Evolutionary conservation across 2,113 vertebrate genomes (phyloP), one percentile per base, ranked within the genome.

Genomic region (Perca flavescens): DNA sequence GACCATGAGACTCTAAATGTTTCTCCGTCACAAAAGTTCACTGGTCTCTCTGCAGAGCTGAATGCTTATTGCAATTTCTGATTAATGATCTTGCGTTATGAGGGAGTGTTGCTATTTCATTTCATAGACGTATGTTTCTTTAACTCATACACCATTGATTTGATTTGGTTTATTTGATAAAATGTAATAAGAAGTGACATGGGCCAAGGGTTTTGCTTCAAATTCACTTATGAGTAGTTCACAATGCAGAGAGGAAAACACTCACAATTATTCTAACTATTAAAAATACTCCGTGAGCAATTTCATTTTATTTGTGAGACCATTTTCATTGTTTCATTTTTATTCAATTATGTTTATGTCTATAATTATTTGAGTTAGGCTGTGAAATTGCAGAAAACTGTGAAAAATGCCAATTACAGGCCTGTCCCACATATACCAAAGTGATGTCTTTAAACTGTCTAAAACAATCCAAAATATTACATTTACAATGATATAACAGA

Each of bases 1-100:
- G 49, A 82, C 79, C 40, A 31, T 66, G 60, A 71, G 60, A 72
- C 47, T 50, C 16, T 47, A 53, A 74, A 40, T 67, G 53, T 74
- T 43, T 65, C 22, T 49, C 34, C 4, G 1, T 75, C 31, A 10
- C 60, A 43, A n/a, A 56, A 25, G 58, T 54, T 50, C 75, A 16
- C 53, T 22, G 21, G 6, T 47, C 73, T 57, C 52, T 36, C 40
- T 52, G 25, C 40, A 63, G 36, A 69, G 72, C 60, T 28, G 31
- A 16, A 16, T 43, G 52, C 31, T 53, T 1, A 8, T 5, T 56
- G 17, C 15, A 25, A 15, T 14, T 50, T 14, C 53, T 16, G 40
- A 57, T 49, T 49, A 25, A 43, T n/a, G 17, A 22, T 8, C 15
- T 53, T 11, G n/a, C 28, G 13, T n/a, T 8, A 40, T 9, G 21